Base-by-base conservation (phyloP, 2,888 invertebrate genomes). In the Petrolisthes manimaculis region DNA sequence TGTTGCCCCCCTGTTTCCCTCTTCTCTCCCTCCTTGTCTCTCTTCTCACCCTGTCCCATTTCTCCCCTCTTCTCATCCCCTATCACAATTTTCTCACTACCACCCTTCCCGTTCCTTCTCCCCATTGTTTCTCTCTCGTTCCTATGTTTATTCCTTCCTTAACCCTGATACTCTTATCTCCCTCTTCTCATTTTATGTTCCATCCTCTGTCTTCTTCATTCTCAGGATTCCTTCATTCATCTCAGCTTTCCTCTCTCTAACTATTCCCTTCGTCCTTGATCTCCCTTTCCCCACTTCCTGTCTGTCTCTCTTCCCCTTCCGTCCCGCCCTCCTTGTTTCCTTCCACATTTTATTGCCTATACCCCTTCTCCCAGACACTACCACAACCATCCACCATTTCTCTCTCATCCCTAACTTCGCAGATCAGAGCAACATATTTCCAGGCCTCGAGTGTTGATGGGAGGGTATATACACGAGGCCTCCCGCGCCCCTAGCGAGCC, bases 341-440 rank as follows among this genome's bases (percentile, higher is more conserved):
- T 53, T 21, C 75, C 21, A 21, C 24, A n/a, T 75, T 21, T 75
- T 3, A 18, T 61, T n/a, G 21, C 21, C 80, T 56, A 24, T 75
- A 6, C 80, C 54, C 1, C 61, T 56, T 51, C 80, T 24, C 37
- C 80, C 12, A 14, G 55, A 56, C 56, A 24, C 56, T 24, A 56
- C 24, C 56, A 56, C 24, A 24, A 37, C 24, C 61, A 55, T 55
- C 78, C 54, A 51, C 54, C 71, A 69, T 54, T 67, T n/a, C 61
- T 67, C 21, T 56, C 74, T 61, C 9, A n/a, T n/a, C 83, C 9
- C 56, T 5, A 84, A 79, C 78, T 79, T 78, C 78, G 69, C 78
- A 84, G 78, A 84, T 84, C 78, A 84, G 69, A 37, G 79, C 84
- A 37, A 37, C 37, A 67, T 78, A 84, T 21, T 67, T 55, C 24